Evolutionary conservation across 2,888 invertebrate genomes (phyloP), one percentile per base, ranked within the genome.

Genomic region (Tetragonula carbonaria): DNA sequence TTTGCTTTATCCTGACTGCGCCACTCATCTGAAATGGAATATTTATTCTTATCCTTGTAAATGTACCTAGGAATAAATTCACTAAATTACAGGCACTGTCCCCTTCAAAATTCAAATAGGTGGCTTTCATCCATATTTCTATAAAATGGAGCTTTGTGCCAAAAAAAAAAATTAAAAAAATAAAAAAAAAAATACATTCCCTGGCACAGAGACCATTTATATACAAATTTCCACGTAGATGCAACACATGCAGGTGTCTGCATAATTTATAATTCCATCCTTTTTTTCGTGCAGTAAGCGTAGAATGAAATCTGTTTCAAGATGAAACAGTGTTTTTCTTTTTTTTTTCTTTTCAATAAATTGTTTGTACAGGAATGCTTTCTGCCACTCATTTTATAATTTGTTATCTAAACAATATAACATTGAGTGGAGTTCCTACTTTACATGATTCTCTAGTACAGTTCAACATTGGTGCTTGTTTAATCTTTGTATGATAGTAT

Each of bases 71-170:
- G 83, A 86, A 87, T 89, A 87, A 84, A 78, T 83, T 90, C 73
- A 85, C 90, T 90, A 88, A 86, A 89, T 90, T 90, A 90, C 89
- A 90, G 90, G 90, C 90, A 90, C 90, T 90, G 90, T 90, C 84
- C 84, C 84, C 89, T 87, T 86, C 83, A 83, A 80, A 72, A 85
- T 81, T 77, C 82, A 74, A 87, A 73, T 82, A 78, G 74, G 62
- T 86, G 84, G 57, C 72, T 74, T 66, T 80, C 62, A 82, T 75
- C 74, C 78, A 73, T 80, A 81, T 72, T 78, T 81, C 79, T 87
- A 78, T 68, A 78, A 80, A 86, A 80, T 73, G 79, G 74, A 72
- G 51, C 81, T 88, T 85, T 76, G 76, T 55, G 87, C 84, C 83
- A 77, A 80, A 67, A 51, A 82, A 74, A 80, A 78, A 80, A 67